Evolutionary conservation across 2,113 vertebrate species (phyloP).

Genomic region (Notarius lentiginosus): DNA sequence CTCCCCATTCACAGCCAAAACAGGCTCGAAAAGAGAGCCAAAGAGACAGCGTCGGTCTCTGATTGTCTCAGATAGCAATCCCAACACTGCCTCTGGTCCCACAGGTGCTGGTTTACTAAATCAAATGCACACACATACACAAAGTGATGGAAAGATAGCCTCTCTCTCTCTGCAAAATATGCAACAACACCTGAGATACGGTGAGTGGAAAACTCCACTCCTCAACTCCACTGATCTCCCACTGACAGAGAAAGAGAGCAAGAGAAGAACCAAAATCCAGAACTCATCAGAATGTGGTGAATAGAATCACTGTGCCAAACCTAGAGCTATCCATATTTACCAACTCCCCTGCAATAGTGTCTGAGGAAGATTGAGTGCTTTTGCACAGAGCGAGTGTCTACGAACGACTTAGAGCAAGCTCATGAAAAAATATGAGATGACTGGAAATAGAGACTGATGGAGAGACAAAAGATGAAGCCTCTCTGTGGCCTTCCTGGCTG

Average conservation of each 20-base stretch:
- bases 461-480: slow-evolving; percentile 12
- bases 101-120: slow-evolving; percentile 27
- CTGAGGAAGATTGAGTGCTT: slow-evolving; percentile 16
- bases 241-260: neutral
- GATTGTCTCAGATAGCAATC: slow-evolving; percentile 47
- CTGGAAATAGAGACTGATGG: slow-evolving; percentile 24
- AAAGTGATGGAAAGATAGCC: neutral
- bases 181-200: slow-evolving; percentile 12
- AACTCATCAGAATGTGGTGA: slow-evolving; percentile 30
- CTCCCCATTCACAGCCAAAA: slow-evolving; percentile 37
- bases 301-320: slow-evolving; percentile 34
- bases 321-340: slow-evolving; percentile 35
- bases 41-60: neutral
- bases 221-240: neutral
- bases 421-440: slow-evolving; percentile 37
- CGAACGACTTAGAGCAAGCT: neutral
- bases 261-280: slow-evolving; percentile 19
- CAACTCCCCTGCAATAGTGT: slow-evolving; percentile 16
- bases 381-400: slow-evolving; percentile 1
- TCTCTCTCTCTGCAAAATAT: neutral
- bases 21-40: slow-evolving; percentile 16
- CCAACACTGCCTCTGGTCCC: slow-evolving; percentile 33
- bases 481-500: slow-evolving; percentile 23
- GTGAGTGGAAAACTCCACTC: neutral
- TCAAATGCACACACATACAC: slow-evolving; percentile 15